Conservation (phyloP, 2,888 invertebrate species). For the Marasmarcha lunaedactyla region DNA sequence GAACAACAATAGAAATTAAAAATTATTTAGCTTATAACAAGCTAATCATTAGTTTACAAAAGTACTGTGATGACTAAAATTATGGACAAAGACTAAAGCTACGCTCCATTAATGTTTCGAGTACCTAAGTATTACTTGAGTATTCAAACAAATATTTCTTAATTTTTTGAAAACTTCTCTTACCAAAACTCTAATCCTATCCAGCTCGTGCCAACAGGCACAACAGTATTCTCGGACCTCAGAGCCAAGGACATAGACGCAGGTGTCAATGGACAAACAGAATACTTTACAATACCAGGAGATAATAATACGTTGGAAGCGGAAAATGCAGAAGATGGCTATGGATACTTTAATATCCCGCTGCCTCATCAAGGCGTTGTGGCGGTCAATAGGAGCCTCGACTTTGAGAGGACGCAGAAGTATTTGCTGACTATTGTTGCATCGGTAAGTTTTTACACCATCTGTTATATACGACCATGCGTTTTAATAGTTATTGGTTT, state of each 20-base stretch:
- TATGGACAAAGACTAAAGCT: too few relatives aligned
- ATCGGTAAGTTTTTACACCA: slow-evolving; percentile 80
- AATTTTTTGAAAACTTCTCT: too few relatives aligned
- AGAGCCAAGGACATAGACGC: slow-evolving; percentile 86
- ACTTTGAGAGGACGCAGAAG: slow-evolving; percentile 88
- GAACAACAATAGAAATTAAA: too few relatives aligned
- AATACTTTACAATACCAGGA: slow-evolving; percentile 85
- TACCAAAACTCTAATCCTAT: too few relatives aligned
- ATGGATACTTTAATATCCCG: slow-evolving; percentile 85
- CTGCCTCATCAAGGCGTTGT: slow-evolving; percentile 91
- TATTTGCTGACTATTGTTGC: slow-evolving; percentile 91
- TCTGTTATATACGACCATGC: too few relatives aligned
- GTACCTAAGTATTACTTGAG: too few relatives aligned
- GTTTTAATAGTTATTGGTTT: too few relatives aligned
- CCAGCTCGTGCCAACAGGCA: slow-evolving; percentile 88
- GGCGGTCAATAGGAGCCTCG: slow-evolving; percentile 85
- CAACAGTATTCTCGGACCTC: slow-evolving; percentile 86
- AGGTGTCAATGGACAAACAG: slow-evolving; percentile 89
- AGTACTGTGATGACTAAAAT: too few relatives aligned
- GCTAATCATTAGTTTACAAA: too few relatives aligned
- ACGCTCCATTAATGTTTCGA: too few relatives aligned
- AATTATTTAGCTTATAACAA: too few relatives aligned
- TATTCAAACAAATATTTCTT: too few relatives aligned
- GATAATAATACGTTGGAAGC: slow-evolving; percentile 45
- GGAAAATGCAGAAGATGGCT: slow-evolving; percentile 79